Evolutionary conservation across 2,113 vertebrate genomes (phyloP).

Genomic region (Pavo muticus): DNA sequence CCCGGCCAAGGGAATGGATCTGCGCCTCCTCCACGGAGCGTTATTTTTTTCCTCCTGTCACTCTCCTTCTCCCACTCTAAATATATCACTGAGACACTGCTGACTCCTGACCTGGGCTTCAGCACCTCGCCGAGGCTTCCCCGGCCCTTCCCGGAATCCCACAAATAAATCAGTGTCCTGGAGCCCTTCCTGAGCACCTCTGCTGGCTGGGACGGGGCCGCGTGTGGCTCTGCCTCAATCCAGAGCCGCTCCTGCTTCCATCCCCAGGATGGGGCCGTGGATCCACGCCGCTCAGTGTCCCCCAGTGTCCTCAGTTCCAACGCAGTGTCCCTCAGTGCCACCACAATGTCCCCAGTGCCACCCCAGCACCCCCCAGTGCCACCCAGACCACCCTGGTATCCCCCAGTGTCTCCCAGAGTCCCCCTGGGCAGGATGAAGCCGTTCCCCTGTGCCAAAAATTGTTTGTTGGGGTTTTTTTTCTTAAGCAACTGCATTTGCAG

Average conservation of each 20-base stretch:
- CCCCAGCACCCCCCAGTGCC: too few relatives aligned
- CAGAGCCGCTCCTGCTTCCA: background rate
- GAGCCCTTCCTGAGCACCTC: background rate
- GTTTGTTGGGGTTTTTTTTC: too few relatives aligned
- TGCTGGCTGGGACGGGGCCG: background rate
- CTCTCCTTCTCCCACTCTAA: slow-evolving; percentile 22
- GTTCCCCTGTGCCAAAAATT: background rate
- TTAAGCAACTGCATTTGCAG: background rate
- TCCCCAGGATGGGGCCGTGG: fast-evolving
- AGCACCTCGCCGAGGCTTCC: slow-evolving; percentile 44
- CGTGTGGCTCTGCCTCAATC: fast-evolving
- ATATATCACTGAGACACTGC: background rate
- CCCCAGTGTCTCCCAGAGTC: background rate
- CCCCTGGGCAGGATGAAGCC: background rate
- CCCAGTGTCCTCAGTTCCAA: too few relatives aligned
- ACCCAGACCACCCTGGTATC: background rate
- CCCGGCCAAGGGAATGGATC: slow-evolving; percentile 41
- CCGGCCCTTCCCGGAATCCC: slow-evolving; percentile 31
- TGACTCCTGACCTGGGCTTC: slow-evolving; percentile 57
- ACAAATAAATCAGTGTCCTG: slow-evolving; percentile 2
- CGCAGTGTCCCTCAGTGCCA: background rate
- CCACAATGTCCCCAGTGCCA: background rate
- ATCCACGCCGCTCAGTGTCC: fast-evolving
- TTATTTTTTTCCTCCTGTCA: background rate
- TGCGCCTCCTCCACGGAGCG: background rate